Evolutionary conservation across 2,113 vertebrate species (phyloP).

Genomic region (Epinephelus moara): DNA sequence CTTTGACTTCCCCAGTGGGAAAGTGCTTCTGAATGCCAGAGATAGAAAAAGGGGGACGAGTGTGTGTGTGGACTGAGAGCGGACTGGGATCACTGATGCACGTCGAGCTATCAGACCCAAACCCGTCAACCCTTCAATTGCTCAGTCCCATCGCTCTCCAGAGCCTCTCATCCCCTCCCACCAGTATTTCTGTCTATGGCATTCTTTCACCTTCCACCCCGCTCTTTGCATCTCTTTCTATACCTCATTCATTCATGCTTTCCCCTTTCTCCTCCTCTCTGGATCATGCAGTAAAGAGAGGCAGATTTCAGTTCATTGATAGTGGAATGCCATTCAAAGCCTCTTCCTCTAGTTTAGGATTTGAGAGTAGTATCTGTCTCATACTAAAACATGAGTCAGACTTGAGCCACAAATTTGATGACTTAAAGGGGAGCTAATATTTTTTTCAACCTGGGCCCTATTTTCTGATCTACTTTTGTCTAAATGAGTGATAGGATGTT

Average conservation of each 20-base stretch:
- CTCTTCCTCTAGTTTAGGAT: slow-evolving; percentile 23
- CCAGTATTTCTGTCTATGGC: slow-evolving; percentile 40
- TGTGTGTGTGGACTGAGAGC: slow-evolving; percentile 48
- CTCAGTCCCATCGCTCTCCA: slow-evolving; percentile 20
- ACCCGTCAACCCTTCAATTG: slow-evolving; percentile 54
- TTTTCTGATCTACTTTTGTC: too few species aligned
- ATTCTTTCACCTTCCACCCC: slow-evolving; percentile 54
- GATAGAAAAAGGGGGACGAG: slow-evolving; percentile 54
- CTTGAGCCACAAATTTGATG: too few species aligned
- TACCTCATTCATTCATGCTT: slow-evolving; percentile 61
- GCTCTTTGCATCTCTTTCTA: slow-evolving; percentile 53
- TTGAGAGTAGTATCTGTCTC: slow-evolving; percentile 7
- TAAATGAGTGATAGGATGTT: too few species aligned
- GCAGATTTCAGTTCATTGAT: slow-evolving; percentile 48
- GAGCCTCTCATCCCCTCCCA: slow-evolving; percentile 43
- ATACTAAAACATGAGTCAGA: neutral
- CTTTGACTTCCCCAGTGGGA: slow-evolving; percentile 71
- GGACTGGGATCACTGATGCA: slow-evolving; percentile 68
- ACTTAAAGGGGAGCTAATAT: too few species aligned
- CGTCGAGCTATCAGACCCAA: slow-evolving; percentile 57
- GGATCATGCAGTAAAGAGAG: slow-evolving; percentile 33
- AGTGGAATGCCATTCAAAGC: slow-evolving; percentile 55
- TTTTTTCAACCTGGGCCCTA: too few species aligned
- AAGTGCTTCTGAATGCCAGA: slow-evolving; percentile 60
- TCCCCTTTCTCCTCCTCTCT: slow-evolving; percentile 44